Conservation (phyloP, 1,140 invertebrate species). For the Drosophila repleta region DNA sequence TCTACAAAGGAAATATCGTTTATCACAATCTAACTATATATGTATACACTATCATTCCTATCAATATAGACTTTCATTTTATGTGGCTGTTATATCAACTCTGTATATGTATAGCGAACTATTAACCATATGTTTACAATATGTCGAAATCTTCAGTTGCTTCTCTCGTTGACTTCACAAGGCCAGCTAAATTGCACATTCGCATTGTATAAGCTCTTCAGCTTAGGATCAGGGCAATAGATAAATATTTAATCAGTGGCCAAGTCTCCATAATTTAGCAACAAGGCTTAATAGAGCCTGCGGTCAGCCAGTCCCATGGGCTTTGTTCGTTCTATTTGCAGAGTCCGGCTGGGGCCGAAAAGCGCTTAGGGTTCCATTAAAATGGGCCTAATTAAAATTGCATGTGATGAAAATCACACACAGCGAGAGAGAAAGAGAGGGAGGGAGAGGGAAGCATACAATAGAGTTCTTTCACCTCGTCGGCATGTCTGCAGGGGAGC, state of each 20-base stretch:
- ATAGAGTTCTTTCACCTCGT: constrained; percentile 56
- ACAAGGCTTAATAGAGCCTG: constrained; percentile 35
- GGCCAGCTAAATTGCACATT: no score
- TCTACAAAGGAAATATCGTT: no score
- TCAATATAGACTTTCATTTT: no score
- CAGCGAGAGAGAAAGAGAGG: constrained; percentile 1
- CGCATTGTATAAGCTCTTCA: no score
- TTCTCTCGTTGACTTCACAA: no score
- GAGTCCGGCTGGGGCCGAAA: constrained; percentile 4
- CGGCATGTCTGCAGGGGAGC: constrained; percentile 4
- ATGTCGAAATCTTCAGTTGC: no score
- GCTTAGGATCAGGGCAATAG: not conserved
- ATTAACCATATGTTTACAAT: no score
- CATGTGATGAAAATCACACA: constrained; percentile 46
- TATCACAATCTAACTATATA: no score
- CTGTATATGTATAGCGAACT: no score
- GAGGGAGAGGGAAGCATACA: constrained; percentile 4
- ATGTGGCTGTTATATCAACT: no score
- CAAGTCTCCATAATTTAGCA: constrained; percentile 10
- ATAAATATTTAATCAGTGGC: constrained; percentile 45
- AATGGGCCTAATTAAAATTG: constrained; percentile 66
- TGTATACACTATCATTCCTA: no score
- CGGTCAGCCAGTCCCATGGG: not conserved
- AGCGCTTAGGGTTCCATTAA: constrained; percentile 54
- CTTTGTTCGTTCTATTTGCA: constrained; percentile 26